phyloP scores from a whole-genome alignment of 2,888 invertebrate species.

The Caenorhabditis sp. region DNA sequence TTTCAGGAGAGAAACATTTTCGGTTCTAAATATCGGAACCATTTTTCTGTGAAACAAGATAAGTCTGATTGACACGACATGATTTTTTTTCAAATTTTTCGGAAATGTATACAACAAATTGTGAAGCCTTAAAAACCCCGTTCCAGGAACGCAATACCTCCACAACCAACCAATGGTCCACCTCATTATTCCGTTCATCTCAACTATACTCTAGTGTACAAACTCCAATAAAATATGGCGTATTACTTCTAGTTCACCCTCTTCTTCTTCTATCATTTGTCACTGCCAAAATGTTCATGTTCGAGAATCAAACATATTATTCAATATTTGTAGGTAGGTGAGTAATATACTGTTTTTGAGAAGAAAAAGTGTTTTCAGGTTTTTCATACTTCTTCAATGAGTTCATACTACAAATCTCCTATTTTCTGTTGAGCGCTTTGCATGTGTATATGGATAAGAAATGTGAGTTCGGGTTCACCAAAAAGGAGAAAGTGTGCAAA shows the following conservation, averaged over 20 bases:
- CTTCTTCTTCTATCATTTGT: conserved; percentile 19
- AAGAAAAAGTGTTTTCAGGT: conserved; percentile 22
- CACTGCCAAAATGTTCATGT: conserved; percentile 12
- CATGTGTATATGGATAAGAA: conserved; percentile 13
- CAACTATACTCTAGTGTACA: conserved; percentile 39
- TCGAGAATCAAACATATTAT: conserved; percentile 11
- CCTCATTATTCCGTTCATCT: conserved; percentile 30
- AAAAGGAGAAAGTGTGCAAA: too few relatives aligned
- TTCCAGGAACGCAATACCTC: not conserved
- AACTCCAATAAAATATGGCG: conserved; percentile 23
- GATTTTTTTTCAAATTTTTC: too few relatives aligned
- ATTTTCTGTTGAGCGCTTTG: conserved; percentile 11
- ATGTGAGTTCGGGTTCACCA: too few relatives aligned
- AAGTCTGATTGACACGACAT: too few relatives aligned
- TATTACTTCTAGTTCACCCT: conserved; percentile 19
- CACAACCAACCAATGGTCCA: conserved; percentile 13
- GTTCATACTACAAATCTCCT: conserved; percentile 8
- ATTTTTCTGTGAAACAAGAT: too few relatives aligned
- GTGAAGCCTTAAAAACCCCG: too few relatives aligned
- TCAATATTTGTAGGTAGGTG: conserved; percentile 17
- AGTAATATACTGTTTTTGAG: not conserved
- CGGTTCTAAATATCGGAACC: too few relatives aligned
- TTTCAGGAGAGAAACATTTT: too few relatives aligned
- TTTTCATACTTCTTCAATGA: conserved; percentile 23
- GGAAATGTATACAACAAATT: too few relatives aligned